Conservation (phyloP, 2,888 invertebrate genomes). For the Aphelenchoides bicaudatus region DNA sequence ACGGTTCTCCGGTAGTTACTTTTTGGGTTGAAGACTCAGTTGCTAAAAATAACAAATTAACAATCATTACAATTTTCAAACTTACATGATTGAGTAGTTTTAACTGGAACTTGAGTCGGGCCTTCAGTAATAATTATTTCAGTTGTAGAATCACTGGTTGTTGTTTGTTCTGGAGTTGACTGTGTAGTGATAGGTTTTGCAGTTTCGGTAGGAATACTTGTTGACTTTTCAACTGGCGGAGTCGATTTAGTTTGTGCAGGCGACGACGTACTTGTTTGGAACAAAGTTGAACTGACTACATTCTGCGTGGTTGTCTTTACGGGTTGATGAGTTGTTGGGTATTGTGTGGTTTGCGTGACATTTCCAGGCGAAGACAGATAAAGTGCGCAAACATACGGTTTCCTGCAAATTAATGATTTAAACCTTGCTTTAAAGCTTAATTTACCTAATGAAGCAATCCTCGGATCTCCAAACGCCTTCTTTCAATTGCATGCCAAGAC, state of each 20-base stretch:
- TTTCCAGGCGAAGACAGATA: background rate
- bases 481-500: slow-evolving; percentile 9
- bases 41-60: too few species aligned
- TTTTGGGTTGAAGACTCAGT: too few species aligned
- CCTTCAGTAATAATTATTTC: background rate
- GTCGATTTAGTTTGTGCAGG: background rate
- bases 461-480: background rate
- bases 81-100: too few species aligned
- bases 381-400: slow-evolving; percentile 11
- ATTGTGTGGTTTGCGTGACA: background rate
- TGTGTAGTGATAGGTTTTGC: background rate
- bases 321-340: background rate
- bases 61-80: too few species aligned
- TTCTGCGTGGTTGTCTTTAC: background rate
- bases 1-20: too few species aligned
- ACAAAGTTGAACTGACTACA: background rate
- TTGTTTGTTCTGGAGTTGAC: background rate
- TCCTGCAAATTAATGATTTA: background rate
- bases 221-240: background rate
- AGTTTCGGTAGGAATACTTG: background rate
- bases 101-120: background rate
- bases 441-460: slow-evolving; percentile 9
- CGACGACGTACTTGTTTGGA: background rate
- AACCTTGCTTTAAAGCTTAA: background rate
- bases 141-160: background rate